phyloP scores from a whole-genome alignment of 2,888 invertebrate genomes.

The Chrysodeixis includens region DNA sequence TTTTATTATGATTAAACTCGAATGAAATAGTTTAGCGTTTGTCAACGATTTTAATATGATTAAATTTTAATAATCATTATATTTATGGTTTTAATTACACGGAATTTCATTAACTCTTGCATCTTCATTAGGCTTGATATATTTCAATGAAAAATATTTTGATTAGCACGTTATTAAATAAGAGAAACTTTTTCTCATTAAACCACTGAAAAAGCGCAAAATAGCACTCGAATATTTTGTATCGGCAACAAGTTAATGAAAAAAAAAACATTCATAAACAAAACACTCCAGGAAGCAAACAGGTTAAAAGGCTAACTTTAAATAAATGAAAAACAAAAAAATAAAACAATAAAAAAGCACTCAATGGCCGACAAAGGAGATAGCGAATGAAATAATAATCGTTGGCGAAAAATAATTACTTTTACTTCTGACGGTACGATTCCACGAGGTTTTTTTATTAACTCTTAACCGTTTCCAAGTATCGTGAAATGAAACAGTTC shows the following conservation, averaged over 20 bases:
- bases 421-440: constrained; percentile 13
- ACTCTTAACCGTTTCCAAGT: constrained; percentile 9
- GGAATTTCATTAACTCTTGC: no score
- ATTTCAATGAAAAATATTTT: no score
- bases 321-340: constrained; percentile 2
- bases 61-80: no score
- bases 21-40: neutral
- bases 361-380: constrained; percentile 13
- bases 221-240: no score
- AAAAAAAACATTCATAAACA: neutral
- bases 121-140: no score
- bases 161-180: no score
- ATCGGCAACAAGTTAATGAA: no score
- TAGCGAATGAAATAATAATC: constrained; percentile 31
- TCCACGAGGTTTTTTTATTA: constrained; percentile 23
- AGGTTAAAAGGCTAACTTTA: neutral
- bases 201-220: no score
- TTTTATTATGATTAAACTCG: no score
- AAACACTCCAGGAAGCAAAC: neutral
- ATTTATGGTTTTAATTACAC: no score
- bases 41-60: neutral
- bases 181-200: no score
- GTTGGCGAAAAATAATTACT: constrained; percentile 35
- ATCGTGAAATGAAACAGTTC: neutral
- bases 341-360: constrained; percentile 9